A percentile compares a stretch with the other conserved stretches of the same genome.
Evolutionary conservation across 2,888 invertebrate species (phyloP).

Genomic region (Onchidella celtica): DNA sequence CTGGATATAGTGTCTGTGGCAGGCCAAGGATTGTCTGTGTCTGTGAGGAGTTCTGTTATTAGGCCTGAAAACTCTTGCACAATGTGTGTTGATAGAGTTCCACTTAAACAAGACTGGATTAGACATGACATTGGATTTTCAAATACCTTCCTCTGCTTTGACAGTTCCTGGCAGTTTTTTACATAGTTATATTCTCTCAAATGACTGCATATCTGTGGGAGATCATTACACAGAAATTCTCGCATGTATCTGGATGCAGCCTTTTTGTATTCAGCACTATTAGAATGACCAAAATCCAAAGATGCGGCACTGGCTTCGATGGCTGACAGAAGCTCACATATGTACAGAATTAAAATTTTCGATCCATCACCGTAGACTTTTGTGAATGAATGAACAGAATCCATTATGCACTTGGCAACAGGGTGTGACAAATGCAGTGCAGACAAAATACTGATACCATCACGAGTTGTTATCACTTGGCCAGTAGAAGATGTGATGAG

Average conservation of each 20-base stretch:
- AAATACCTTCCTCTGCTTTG: too few relatives aligned
- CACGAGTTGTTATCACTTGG: slow-evolving; percentile 55
- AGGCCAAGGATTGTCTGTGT: background rate
- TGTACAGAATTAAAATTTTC: slow-evolving; percentile 62
- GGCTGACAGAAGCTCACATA: slow-evolving; percentile 52
- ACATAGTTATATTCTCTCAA: slow-evolving; percentile 5
- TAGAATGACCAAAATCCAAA: background rate
- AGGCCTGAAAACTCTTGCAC: background rate
- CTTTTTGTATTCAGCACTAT: background rate
- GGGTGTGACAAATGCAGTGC: slow-evolving; percentile 67
- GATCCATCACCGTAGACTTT: slow-evolving; percentile 57
- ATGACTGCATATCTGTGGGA: slow-evolving; percentile 16
- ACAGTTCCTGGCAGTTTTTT: background rate
- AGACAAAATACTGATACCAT: slow-evolving; percentile 63
- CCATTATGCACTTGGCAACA: slow-evolving; percentile 59
- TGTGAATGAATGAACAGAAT: slow-evolving; percentile 54
- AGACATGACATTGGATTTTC: background rate
- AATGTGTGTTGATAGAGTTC: background rate
- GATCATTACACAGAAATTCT: slow-evolving; percentile 32
- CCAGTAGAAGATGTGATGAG: slow-evolving; percentile 64
- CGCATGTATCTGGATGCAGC: slow-evolving; percentile 15
- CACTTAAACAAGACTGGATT: background rate
- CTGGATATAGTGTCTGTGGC: background rate
- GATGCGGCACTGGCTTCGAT: slow-evolving; percentile 19
- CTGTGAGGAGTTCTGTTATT: background rate